Evolutionary conservation across 2,888 invertebrate species (phyloP), one percentile per base, ranked within the genome.

Genomic region (Ommatoiulus sabulosus): DNA sequence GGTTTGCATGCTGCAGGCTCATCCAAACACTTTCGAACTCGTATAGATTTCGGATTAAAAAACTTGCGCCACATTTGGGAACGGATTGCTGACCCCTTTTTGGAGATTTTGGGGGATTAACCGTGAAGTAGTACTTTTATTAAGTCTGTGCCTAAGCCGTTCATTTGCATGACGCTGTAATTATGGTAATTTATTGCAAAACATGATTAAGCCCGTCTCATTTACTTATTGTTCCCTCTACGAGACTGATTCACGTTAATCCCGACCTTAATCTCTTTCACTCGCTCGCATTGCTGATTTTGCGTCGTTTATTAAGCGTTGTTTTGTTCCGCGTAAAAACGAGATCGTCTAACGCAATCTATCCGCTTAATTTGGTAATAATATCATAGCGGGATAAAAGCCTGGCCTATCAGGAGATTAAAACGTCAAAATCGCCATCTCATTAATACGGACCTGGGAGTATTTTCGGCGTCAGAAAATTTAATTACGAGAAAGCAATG

Each of bases 131-230:
- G 72, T 72, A 72, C 12, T 72, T 72, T 72, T 72, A 72, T 72
- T 72, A 72, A 72, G 72, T 72, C 72, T 72, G 20, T 8, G 20
- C 72, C 72, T 72, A 72, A 72, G 72, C 72, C 72, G 72, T 72
- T 72, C 72, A 72, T 72, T 72, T 72, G 72, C 72, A 72, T 72
- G 8, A 24, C 72, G 72, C 7, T 72, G 20, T 72, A 20, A 72
- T 72, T 72, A 72, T 72, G 72, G 24, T 72, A 72, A 72, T 72
- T 72, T 72, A 72, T 72, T 72, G 72, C 72, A 72, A 72, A 72
- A 72, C 24, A 72, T 72, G 72, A 72, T 72, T 72, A 72, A 20
- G 20, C 63, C 72, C 72, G 20, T 72, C 72, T 20, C 72, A 72
- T 72, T 72, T 72, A 72, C 72, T 72, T 72, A 72, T 72, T 72